Evolutionary conservation across 2,888 invertebrate genomes (phyloP).

Genomic region (Andrena chrysosceles): DNA sequence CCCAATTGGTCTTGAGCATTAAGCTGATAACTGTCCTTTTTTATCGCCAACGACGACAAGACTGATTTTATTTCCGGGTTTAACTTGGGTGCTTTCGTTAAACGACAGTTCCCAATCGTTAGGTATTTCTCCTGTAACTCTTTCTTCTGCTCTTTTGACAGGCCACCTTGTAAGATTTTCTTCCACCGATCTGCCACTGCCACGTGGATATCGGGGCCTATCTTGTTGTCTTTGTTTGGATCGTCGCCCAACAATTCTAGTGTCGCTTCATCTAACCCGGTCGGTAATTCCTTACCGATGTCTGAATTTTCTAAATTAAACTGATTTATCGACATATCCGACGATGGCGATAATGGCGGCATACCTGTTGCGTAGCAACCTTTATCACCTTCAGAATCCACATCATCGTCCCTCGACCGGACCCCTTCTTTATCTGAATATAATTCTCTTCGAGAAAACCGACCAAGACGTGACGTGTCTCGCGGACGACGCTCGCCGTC

Average conservation of each 20-base stretch:
- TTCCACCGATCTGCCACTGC: not conserved
- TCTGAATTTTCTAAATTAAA: not conserved
- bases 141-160: conserved; percentile 1
- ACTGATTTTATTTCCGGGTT: conserved; percentile 10
- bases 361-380: not conserved
- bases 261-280: conserved; percentile 1
- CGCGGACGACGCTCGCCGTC: conserved; percentile 8
- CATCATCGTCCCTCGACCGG: not conserved
- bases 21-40: conserved; percentile 2
- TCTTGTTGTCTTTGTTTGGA: not conserved
- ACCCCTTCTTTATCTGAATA: not conserved
- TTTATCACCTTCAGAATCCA: not conserved
- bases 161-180: conserved; percentile 3
- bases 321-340: conserved; percentile 1
- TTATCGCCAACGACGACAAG: not conserved
- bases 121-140: conserved; percentile 5
- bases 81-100: conserved; percentile 1
- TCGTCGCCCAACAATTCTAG: conserved; percentile 7
- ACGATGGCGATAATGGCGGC: not conserved
- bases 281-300: conserved; percentile 1
- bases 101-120: conserved; percentile 10
- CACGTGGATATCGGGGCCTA: conserved; percentile 6
- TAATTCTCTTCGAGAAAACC: not conserved
- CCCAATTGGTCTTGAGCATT: not conserved
- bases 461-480: conserved; percentile 1